Conservation (phyloP, 1,140 invertebrate genomes). For the Ericerus pela region DNA sequence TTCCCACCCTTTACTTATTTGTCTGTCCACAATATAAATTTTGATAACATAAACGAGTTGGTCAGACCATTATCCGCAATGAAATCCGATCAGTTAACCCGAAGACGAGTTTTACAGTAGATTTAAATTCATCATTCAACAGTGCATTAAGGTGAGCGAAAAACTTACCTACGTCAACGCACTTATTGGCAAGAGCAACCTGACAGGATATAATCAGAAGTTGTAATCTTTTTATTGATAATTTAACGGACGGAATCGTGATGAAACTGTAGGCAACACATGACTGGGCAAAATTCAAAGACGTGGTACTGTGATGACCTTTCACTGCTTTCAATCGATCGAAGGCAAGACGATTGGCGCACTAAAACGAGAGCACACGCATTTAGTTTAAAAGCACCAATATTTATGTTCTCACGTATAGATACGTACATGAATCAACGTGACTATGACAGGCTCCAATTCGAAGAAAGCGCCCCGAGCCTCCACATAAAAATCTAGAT, state of each 20-base stretch:
- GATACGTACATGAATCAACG: slow-evolving; percentile 60
- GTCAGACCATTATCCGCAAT: too few species aligned
- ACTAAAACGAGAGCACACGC: slow-evolving; percentile 33
- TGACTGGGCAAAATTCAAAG: slow-evolving; percentile 72
- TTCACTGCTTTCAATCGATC: slow-evolving; percentile 55
- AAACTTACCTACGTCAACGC: slow-evolving; percentile 74
- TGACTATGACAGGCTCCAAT: slow-evolving; percentile 67
- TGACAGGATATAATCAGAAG: slow-evolving; percentile 78
- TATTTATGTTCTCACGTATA: neutral
- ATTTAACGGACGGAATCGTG: slow-evolving; percentile 81
- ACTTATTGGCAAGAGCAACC: slow-evolving; percentile 76
- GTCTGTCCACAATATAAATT: too few species aligned
- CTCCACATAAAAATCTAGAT: slow-evolving; percentile 86
- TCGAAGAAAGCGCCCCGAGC: slow-evolving; percentile 75
- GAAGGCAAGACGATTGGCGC: slow-evolving; percentile 63
- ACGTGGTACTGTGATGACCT: slow-evolving; percentile 63
- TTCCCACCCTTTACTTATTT: too few species aligned
- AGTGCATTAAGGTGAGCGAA: too few species aligned
- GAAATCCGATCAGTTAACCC: too few species aligned
- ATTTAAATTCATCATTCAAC: too few species aligned
- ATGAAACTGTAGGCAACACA: slow-evolving; percentile 91
- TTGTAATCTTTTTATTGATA: slow-evolving; percentile 55
- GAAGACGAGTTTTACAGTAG: too few species aligned
- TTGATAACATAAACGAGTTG: too few species aligned
- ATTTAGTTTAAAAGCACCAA: neutral